These are phyloP conservation scores for Dryobotodes eremita DNA, from an alignment of 2,888 invertebrate species.

Conservation along the genomic window DNA sequence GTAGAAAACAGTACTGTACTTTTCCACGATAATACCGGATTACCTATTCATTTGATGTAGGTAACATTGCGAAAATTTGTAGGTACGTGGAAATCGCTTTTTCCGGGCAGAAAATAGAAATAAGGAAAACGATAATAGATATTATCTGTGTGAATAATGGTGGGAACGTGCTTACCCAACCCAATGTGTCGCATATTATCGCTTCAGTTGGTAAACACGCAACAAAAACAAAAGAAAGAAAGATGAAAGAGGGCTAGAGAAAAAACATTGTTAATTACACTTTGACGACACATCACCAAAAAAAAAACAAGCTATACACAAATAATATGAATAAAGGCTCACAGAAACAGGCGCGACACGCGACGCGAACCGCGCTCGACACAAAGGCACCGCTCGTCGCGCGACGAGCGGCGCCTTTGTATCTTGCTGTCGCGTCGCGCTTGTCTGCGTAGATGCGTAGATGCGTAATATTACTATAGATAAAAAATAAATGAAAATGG, in stretches of 20 bases:
- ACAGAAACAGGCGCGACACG: too few relatives aligned
- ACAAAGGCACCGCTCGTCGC: too few relatives aligned
- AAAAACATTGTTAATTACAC: background rate
- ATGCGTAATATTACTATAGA: too few relatives aligned
- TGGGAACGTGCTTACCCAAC: constrained; percentile 20
- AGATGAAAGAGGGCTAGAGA: background rate
- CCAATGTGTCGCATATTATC: constrained; percentile 19
- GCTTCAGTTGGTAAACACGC: constrained; percentile 14
- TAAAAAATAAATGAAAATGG: background rate
- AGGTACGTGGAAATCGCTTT: background rate
- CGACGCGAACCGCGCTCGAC: too few relatives aligned
- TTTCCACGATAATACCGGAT: background rate
- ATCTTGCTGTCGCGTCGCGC: too few relatives aligned
- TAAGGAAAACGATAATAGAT: constrained; percentile 43
- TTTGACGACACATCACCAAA: too few relatives aligned
- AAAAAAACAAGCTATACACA: background rate
- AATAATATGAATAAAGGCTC: background rate
- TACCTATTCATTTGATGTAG: background rate
- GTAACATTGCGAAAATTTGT: background rate
- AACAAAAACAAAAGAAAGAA: background rate
- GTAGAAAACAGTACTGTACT: background rate
- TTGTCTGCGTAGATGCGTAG: too few relatives aligned
- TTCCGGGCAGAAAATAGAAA: constrained; percentile 24
- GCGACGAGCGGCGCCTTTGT: too few relatives aligned
- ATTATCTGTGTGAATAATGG: constrained; percentile 22